phyloP scores from a whole-genome alignment of 37 sponge, comb jelly and placozoan species.

The Spongia lamella region DNA sequence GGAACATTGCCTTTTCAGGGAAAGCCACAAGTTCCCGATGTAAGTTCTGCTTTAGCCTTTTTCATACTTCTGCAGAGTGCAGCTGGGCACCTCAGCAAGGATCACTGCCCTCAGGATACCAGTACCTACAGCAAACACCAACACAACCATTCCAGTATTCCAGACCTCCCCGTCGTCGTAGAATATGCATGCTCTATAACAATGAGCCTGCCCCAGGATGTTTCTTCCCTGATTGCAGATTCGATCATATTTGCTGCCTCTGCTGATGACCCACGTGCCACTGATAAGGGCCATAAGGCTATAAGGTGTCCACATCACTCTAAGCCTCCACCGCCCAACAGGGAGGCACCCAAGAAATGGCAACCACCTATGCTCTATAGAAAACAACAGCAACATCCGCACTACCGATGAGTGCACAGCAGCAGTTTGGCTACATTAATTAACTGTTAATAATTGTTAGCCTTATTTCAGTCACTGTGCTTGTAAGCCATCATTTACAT shows the following conservation, averaged over 20 bases:
- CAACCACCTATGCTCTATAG: too few species aligned
- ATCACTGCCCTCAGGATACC: too few species aligned
- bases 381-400: too few species aligned
- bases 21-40: not conserved
- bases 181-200: not conserved
- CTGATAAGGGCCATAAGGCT: constrained; percentile 9
- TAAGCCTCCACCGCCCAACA: too few species aligned
- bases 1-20: constrained; percentile 12
- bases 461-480: too few species aligned
- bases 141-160: not conserved
- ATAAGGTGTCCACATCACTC: not conserved
- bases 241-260: not conserved
- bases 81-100: constrained; percentile 3
- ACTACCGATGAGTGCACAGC: too few species aligned
- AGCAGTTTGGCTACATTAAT: not conserved
- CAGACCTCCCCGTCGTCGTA: not conserved
- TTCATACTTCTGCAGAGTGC: constrained; percentile 1
- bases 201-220: not conserved
- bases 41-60: constrained; percentile 18
- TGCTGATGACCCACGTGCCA: constrained; percentile 9
- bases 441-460: too few species aligned
- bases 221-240: not conserved
- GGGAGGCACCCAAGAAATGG: too few species aligned
- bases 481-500: too few species aligned
- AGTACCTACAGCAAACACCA: too few species aligned